A percentile compares a stretch with the other conserved stretches of the same genome.
Conservation (phyloP, 2,888 invertebrate genomes). For the Eupithecia tripunctaria region DNA sequence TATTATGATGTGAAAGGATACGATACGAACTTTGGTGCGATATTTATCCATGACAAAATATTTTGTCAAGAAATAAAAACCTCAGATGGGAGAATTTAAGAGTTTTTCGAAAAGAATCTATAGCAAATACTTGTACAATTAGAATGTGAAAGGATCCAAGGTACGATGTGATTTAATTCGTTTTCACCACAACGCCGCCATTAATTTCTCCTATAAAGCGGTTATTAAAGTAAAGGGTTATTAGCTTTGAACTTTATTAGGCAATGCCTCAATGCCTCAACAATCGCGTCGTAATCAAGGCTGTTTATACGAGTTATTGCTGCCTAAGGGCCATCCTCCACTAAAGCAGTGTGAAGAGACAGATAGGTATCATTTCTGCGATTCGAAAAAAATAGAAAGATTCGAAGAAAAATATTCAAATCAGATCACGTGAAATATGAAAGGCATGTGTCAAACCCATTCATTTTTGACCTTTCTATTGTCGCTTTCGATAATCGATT, state of each 20-base stretch:
- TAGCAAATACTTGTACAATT: not conserved
- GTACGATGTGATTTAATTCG: not conserved
- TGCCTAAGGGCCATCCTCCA: slow-evolving; percentile 10
- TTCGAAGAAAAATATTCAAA: too few relatives aligned
- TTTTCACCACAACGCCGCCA: slow-evolving; percentile 10
- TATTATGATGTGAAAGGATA: too few relatives aligned
- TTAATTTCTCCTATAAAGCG: slow-evolving; percentile 26
- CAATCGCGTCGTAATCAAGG: slow-evolving; percentile 38
- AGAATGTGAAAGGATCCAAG: not conserved
- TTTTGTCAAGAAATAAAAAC: too few relatives aligned
- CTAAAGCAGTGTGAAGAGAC: not conserved
- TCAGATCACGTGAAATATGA: too few relatives aligned
- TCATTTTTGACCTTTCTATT: too few relatives aligned
- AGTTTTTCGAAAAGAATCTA: not conserved
- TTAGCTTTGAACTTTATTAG: slow-evolving; percentile 39
- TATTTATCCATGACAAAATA: too few relatives aligned
- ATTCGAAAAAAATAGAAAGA: too few relatives aligned
- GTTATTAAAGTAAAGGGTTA: slow-evolving; percentile 39
- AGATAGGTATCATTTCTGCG: not conserved
- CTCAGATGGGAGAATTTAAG: not conserved
- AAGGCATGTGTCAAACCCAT: too few relatives aligned
- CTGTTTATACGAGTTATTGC: slow-evolving; percentile 38
- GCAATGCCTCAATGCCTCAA: slow-evolving; percentile 33
- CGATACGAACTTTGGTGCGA: too few relatives aligned
- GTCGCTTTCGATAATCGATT: too few relatives aligned